These are phyloP conservation scores for Cyclargus thomasi DNA, from an alignment of 1,140 invertebrate genomes.

Conservation along the genomic window DNA sequence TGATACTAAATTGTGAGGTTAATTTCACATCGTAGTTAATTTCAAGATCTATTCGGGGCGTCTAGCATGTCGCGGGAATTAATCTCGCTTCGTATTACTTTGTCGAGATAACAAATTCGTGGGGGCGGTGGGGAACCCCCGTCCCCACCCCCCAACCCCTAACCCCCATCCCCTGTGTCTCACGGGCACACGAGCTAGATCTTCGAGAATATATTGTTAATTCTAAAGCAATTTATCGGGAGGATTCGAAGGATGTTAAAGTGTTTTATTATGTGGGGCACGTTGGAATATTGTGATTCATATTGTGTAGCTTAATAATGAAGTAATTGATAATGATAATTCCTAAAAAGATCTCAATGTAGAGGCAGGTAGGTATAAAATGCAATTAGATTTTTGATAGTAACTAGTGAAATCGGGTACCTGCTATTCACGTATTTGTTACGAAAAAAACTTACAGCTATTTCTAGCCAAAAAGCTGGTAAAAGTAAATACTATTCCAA, in stretches of 20 bases:
- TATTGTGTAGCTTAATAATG: too few species aligned
- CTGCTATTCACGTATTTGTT: too few species aligned
- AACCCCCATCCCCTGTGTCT: conserved; percentile 29
- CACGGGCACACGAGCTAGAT: conserved; percentile 22
- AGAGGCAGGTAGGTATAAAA: too few species aligned
- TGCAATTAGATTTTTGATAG: too few species aligned
- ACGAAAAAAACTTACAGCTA: too few species aligned
- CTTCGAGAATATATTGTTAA: conserved; percentile 1
- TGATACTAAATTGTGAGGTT: background rate
- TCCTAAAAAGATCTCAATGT: too few species aligned
- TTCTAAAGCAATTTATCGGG: background rate
- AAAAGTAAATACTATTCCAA: too few species aligned
- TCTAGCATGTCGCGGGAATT: conserved; percentile 47
- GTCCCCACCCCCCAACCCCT: conserved; percentile 13
- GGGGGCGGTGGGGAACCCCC: conserved; percentile 12
- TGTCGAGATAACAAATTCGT: conserved; percentile 53
- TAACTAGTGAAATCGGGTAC: too few species aligned
- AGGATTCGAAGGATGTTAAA: background rate
- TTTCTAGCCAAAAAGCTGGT: too few species aligned
- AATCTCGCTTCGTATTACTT: conserved; percentile 53
- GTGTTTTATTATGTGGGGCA: too few species aligned
- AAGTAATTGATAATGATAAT: too few species aligned
- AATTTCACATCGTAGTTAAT: conserved; percentile 29
- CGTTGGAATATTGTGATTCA: too few species aligned
- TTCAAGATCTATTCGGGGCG: conserved; percentile 32